phyloP scores from a whole-genome alignment of 2,888 invertebrate species.

The Synergus gifuensis region DNA sequence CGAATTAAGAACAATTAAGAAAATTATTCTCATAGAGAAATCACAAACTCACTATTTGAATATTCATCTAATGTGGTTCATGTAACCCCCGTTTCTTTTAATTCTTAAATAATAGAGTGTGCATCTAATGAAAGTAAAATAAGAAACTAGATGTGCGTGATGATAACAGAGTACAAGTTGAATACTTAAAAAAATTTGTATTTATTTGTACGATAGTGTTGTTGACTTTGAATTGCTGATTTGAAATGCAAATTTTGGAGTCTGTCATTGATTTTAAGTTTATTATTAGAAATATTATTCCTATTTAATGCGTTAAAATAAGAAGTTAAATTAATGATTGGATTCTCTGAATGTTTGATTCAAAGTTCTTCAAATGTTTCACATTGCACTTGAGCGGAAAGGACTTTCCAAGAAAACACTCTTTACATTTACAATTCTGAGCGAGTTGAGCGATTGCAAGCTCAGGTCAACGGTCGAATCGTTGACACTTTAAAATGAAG shows the following conservation, averaged over 20 bases:
- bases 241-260: too few relatives aligned
- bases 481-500: not conserved
- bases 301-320: not conserved
- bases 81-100: not conserved
- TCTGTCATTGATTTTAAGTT: too few relatives aligned
- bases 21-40: not conserved
- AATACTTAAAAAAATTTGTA: not conserved
- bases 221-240: too few relatives aligned
- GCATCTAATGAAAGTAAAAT: not conserved
- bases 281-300: too few relatives aligned
- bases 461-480: not conserved
- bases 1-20: not conserved
- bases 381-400: not conserved
- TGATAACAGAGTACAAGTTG: not conserved
- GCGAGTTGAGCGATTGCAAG: not conserved
- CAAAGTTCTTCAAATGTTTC: not conserved
- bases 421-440: too few relatives aligned
- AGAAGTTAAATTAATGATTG: not conserved
- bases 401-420: not conserved
- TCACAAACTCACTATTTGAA: not conserved
- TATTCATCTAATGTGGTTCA: not conserved
- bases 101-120: not conserved
- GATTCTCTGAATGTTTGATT: not conserved
- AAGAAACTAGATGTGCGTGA: not conserved
- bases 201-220: not conserved